phyloP scores from a whole-genome alignment of 2,888 invertebrate species.

The Seladonia tumulorum region DNA sequence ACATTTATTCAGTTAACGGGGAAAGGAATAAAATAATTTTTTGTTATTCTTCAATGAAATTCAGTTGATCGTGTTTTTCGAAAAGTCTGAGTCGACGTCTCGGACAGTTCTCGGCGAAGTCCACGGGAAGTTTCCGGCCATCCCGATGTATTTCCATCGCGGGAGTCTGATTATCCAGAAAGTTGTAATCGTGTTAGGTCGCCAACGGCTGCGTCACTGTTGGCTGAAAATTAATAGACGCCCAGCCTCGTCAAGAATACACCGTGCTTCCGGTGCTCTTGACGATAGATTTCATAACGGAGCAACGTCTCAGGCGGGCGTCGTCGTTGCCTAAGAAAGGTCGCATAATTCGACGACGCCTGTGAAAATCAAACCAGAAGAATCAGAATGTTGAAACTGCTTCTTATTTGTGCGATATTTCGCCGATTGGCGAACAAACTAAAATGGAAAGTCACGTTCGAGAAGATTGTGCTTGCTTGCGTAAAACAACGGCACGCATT shows the following conservation, averaged over 20 bases:
- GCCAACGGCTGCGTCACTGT: slow-evolving; percentile 63
- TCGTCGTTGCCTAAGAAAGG: slow-evolving; percentile 30
- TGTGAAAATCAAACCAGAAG: slow-evolving; percentile 30
- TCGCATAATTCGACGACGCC: slow-evolving; percentile 36
- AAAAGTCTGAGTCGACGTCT: slow-evolving; percentile 23
- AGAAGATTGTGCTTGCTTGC: neutral
- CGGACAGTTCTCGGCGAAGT: slow-evolving; percentile 25
- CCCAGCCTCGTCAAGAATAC: slow-evolving; percentile 54
- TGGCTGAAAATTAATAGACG: slow-evolving; percentile 69
- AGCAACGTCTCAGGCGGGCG: slow-evolving; percentile 21
- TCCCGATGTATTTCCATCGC: slow-evolving; percentile 45
- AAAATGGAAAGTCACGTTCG: neutral
- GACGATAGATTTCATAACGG: slow-evolving; percentile 66
- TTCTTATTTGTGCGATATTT: neutral
- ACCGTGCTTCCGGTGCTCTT: slow-evolving; percentile 27
- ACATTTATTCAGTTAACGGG: neutral
- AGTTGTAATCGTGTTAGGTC: slow-evolving; percentile 69
- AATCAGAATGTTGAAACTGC: neutral
- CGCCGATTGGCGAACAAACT: neutral
- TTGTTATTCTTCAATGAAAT: slow-evolving; percentile 22
- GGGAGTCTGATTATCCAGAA: slow-evolving; percentile 70
- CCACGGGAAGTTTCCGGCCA: slow-evolving; percentile 39
- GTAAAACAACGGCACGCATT: neutral
- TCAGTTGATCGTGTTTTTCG: slow-evolving; percentile 41
- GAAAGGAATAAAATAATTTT: neutral